Evolutionary conservation across 2,113 vertebrate species (phyloP).

Genomic region (Muntiacus muntjak): DNA sequence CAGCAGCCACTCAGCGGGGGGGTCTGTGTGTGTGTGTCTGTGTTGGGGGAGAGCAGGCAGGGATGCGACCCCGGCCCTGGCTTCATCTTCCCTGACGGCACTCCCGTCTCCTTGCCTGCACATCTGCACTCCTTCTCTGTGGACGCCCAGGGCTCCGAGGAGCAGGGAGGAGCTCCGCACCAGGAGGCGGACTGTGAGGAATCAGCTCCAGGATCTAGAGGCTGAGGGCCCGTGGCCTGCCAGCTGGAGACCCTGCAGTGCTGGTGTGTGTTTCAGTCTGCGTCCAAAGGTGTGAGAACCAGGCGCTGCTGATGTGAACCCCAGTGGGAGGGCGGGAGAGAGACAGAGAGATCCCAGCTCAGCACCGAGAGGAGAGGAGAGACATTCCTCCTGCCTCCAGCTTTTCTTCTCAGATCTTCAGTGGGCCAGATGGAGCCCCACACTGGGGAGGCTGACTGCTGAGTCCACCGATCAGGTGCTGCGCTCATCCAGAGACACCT

Average conservation of each 20-base stretch:
- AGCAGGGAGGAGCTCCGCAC: not conserved
- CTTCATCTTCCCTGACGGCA: rapidly evolving
- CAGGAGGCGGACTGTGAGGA: not conserved
- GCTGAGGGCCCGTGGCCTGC: not conserved
- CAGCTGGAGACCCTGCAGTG: not conserved
- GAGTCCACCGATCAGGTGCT: not conserved
- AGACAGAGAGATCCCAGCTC: not conserved
- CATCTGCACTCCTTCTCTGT: not conserved
- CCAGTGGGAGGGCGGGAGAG: rapidly evolving
- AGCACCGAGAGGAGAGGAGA: not conserved
- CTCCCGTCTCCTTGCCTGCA: rapidly evolving
- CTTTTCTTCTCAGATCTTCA: not conserved
- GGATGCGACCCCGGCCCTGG: not conserved
- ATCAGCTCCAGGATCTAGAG: not conserved
- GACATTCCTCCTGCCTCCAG: too few relatives aligned
- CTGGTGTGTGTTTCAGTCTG: not conserved
- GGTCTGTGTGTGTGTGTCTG: too few relatives aligned
- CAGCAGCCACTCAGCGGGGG: not conserved
- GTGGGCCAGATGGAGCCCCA: not conserved
- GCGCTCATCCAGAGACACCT: not conserved
- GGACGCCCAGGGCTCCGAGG: too few relatives aligned
- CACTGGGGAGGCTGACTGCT: too few relatives aligned
- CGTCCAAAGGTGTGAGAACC: not conserved
- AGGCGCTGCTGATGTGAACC: too few relatives aligned
- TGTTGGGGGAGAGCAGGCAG: not conserved